These are phyloP conservation scores for Cylas formicarius DNA, from an alignment of 1,140 invertebrate genomes.

Conservation along the genomic window DNA sequence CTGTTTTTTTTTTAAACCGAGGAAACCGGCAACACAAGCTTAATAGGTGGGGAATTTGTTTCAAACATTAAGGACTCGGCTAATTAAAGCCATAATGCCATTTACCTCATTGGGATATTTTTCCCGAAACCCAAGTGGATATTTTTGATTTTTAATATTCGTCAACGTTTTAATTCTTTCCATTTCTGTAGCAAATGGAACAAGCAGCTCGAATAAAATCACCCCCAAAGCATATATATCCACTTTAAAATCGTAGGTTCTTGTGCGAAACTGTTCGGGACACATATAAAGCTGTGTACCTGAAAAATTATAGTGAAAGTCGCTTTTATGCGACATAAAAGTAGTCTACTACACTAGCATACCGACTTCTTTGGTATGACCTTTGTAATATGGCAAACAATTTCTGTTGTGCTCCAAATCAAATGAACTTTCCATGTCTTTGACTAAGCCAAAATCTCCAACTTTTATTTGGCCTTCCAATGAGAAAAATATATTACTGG, in stretches of 20 bases:
- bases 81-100: conserved; percentile 14
- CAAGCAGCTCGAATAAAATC: conserved; percentile 87
- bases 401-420: conserved; percentile 39
- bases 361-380: conserved; percentile 54
- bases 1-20: too few species aligned
- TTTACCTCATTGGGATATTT: conserved; percentile 64
- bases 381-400: conserved; percentile 26
- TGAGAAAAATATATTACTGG: conserved; percentile 94
- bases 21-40: background rate
- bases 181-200: conserved; percentile 84
- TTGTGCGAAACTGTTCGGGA: conserved; percentile 79
- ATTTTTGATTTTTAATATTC: conserved; percentile 57
- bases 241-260: conserved; percentile 86
- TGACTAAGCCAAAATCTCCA: conserved; percentile 94
- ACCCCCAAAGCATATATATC: conserved; percentile 95
- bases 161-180: conserved; percentile 66
- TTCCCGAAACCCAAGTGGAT: conserved; percentile 60
- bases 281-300: conserved; percentile 97
- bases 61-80: conserved; percentile 3
- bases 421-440: conserved; percentile 64
- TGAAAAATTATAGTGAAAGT: too few species aligned
- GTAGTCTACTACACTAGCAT: too few species aligned
- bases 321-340: too few species aligned
- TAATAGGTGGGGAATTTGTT: background rate
- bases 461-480: conserved; percentile 86